Evolutionary conservation across 1,140 invertebrate genomes (phyloP), one percentile per base, ranked within the genome.

Genomic region (Hyles euphorbiae): DNA sequence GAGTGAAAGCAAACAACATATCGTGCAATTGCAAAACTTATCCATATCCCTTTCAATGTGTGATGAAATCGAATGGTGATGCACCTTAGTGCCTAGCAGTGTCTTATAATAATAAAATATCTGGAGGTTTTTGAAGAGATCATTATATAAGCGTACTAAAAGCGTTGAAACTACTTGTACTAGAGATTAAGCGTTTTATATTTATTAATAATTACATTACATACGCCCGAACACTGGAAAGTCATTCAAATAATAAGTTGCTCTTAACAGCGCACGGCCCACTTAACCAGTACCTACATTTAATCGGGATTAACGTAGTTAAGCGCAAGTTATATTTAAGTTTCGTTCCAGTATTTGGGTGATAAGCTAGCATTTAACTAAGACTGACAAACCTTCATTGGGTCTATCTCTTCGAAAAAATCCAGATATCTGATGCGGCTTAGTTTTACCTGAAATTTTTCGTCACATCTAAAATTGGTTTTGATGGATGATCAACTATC

Each of bases 341-440:
- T 22, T 22, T 22, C 22, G 22, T 22, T 22, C 22, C 22, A 22
- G 22, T 22, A 22, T 22, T 22, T 22, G 22, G n/a, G 11, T 47
- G 44, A 3, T 22, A 22, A 43, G 22, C 34, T 36, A 40, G 10
- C 53, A 11, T 62, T 44, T 3, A 50, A 44, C 61, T 56, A 64
- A n/a, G 48, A 58, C 56, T 47, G 66, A 86, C 83, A 72, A 79
- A 87, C 83, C 83, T 87, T 67, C 58, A 57, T 60, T 40, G 83
- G 77, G 61, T 76, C 68, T 76, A 84, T 83, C 64, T 87, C 81
- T 83, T 81, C 76, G 71, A 76, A 81, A 80, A 72, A 56, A 78
- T 81, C 81, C 74, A 72, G 72, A 78, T 74, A 78, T 76, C 72
- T 86, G 74, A 67, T 62, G 58, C 77, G 76, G 68, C 61, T 66